Percentiles rank a stretch among this genome's conserved stretches.
Conservation (phyloP, 1,140 invertebrate species). For the Anoplolepis gracilipes region DNA sequence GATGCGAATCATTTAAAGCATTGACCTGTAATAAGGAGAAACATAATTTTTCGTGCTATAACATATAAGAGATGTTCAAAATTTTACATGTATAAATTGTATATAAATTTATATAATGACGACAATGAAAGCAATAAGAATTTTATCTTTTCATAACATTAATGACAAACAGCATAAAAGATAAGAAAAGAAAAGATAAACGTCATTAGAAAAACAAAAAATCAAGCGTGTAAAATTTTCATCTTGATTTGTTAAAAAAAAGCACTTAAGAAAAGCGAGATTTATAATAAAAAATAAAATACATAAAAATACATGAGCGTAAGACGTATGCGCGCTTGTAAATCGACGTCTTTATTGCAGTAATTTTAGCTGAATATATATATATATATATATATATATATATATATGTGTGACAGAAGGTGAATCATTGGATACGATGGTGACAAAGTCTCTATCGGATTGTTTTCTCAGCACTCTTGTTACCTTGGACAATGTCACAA, state of each 20-base stretch:
- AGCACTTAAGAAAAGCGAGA: no score
- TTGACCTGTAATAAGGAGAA: constrained; percentile 87
- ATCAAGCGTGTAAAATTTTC: neutral
- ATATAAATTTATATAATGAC: neutral
- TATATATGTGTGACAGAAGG: neutral
- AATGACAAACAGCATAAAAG: neutral
- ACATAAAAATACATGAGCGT: neutral
- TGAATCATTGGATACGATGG: constrained; percentile 36
- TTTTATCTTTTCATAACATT: neutral
- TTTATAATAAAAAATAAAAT: neutral
- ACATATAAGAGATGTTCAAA: no score
- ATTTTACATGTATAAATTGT: neutral
- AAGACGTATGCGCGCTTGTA: neutral
- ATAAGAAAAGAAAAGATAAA: constrained; percentile 27
- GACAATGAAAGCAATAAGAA: neutral
- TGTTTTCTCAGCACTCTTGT: neutral
- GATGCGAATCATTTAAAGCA: constrained; percentile 93
- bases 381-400: no score
- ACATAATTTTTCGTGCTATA: neutral
- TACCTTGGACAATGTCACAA: neutral
- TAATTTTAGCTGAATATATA: neutral
- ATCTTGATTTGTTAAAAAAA: no score
- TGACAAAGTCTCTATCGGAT: neutral
- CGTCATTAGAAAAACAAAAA: neutral
- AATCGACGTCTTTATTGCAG: neutral